A percentile compares a stretch with the other conserved stretches of the same genome.
Evolutionary conservation across 2,113 vertebrate species (phyloP).

Genomic region (Gymnogyps californianus): DNA sequence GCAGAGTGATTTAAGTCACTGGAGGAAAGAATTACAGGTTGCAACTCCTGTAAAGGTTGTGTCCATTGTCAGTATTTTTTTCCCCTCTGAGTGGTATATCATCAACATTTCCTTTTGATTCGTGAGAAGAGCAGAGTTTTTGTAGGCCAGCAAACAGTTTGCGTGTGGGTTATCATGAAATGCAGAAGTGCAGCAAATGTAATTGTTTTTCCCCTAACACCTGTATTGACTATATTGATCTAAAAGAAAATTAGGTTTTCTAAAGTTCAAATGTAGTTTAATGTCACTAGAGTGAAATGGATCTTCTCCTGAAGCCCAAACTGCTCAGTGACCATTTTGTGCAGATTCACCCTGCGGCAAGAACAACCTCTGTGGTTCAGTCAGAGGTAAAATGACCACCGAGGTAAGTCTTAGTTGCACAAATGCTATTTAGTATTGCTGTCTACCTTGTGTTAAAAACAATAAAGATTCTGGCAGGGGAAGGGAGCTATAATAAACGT

Average conservation of each 20-base stretch:
- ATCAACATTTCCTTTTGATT: background rate
- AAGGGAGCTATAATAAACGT: background rate
- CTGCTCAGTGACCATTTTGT: background rate
- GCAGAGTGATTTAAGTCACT: background rate
- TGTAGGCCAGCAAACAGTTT: background rate
- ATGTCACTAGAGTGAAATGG: background rate
- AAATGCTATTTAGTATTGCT: fast-evolving
- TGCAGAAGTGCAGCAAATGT: background rate
- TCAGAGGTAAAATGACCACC: background rate
- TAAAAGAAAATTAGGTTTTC: constrained; percentile 55
- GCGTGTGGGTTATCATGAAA: background rate
- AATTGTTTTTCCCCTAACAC: background rate
- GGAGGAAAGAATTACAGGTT: background rate
- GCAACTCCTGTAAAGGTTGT: background rate
- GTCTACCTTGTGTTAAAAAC: background rate
- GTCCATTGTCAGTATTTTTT: background rate
- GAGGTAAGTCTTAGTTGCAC: background rate
- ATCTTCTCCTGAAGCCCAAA: background rate
- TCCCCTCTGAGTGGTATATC: background rate
- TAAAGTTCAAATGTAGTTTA: constrained; percentile 56
- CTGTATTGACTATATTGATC: constrained; percentile 38
- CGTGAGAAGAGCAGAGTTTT: background rate
- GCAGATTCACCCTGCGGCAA: background rate
- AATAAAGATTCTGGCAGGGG: background rate
- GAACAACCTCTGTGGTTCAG: background rate